A percentile compares a stretch with the other conserved stretches of the same genome.
Conservation (phyloP, 2,888 invertebrate species). For the Sinohyriopsis cumingii region DNA sequence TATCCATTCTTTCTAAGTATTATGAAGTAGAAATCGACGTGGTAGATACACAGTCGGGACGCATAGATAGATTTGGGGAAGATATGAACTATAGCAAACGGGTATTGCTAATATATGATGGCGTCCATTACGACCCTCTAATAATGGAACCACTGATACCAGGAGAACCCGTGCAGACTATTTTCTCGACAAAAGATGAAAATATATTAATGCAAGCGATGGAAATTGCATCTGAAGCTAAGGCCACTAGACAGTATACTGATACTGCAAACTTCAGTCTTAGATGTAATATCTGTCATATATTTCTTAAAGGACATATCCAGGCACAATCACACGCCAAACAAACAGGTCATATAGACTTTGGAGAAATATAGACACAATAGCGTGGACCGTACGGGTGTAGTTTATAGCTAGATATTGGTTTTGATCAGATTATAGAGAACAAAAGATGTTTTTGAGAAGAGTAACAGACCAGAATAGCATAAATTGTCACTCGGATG, state of each 20-base stretch:
- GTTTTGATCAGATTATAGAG: too few species aligned
- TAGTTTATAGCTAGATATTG: too few species aligned
- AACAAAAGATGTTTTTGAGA: too few species aligned
- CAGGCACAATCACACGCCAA: slow-evolving; percentile 90
- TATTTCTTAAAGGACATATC: slow-evolving; percentile 83
- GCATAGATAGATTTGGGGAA: slow-evolving; percentile 93
- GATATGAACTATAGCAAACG: slow-evolving; percentile 88
- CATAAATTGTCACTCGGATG: too few species aligned
- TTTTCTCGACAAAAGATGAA: slow-evolving; percentile 85
- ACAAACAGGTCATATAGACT: slow-evolving; percentile 82
- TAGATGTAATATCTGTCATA: slow-evolving; percentile 87
- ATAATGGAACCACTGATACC: slow-evolving; percentile 82
- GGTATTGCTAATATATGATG: slow-evolving; percentile 93
- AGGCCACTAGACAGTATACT: slow-evolving; percentile 90
- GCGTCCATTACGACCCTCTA: slow-evolving; percentile 96
- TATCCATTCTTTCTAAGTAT: slow-evolving; percentile 87
- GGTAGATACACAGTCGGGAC: slow-evolving; percentile 88
- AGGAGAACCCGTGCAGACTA: slow-evolving; percentile 77
- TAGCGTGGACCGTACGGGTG: too few species aligned
- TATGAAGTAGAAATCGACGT: slow-evolving; percentile 94
- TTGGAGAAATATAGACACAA: slow-evolving; percentile 67
- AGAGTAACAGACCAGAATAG: too few species aligned
- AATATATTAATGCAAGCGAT: slow-evolving; percentile 85
- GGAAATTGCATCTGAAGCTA: slow-evolving; percentile 89
- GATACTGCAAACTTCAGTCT: slow-evolving; percentile 90